Evolutionary conservation across 2,888 invertebrate species (phyloP), one percentile per base, ranked within the genome.

Genomic region (Thyatira batis): DNA sequence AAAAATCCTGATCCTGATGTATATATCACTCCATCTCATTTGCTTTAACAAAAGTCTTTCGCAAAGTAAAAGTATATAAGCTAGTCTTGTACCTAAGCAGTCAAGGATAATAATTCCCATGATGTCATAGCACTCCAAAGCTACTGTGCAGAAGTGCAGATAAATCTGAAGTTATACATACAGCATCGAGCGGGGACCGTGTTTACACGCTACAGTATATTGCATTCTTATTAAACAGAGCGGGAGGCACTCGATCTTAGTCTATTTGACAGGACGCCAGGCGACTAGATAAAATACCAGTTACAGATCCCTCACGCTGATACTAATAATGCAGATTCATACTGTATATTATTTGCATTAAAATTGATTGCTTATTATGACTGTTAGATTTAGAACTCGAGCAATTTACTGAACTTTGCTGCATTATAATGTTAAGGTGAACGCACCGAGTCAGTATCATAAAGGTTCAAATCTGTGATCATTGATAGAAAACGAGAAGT

Each of bases 361-460:
- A 76, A 76, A 78, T 78, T 53, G 77, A 78, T 75, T 63, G 60
- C 64, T 33, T 33, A 33, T 39, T 39, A 39, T 39, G 33, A 39
- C 13, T 39, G 17, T 17, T 39, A 13, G 5, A 4, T 30, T 30
- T 39, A 39, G 33, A 17, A 17, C 13, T 39, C 13, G 1, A 4
- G n/a, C 6, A 39, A 39, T 6, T 6, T 17, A 39, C 1, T 0
- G 33, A 17, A 17, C 17, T 39, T n/a, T n/a, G n/a, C n/a, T n/a
- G n/a, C n/a, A n/a, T n/a, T n/a, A n/a, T n/a, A n/a, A n/a, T n/a
- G n/a, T n/a, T n/a, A n/a, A n/a, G n/a, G n/a, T n/a, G n/a, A n/a
- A n/a, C n/a, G n/a, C n/a, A n/a, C n/a, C n/a, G n/a, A n/a, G n/a
- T n/a, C n/a, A n/a, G n/a, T n/a, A n/a, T n/a, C n/a, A n/a, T n/a